Evolutionary conservation across 30 jellyfish, hydroid and myxozoan species (phyloP), one percentile per base, ranked within the genome.

Genomic region (Turritopsis dohrnii): DNA sequence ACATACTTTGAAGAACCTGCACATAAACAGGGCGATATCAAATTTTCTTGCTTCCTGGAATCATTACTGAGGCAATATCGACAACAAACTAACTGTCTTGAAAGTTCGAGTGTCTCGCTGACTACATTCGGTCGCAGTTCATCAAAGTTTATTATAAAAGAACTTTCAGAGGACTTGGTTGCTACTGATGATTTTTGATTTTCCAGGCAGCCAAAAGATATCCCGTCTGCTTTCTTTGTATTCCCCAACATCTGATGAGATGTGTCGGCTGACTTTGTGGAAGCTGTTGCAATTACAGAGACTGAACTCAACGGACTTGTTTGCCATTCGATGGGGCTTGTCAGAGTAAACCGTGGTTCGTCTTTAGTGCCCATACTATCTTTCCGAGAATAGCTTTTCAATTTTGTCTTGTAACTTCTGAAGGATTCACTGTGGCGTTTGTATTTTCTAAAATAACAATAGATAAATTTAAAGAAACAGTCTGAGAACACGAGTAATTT

Each of bases 1-100:
- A 90, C 97, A 29, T 72, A 76, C 53, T 90, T 91, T 83, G 88
- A 72, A 26, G 95, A 81, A 18, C 97, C 97, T 0, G 89, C 83
- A 71, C 97, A 90, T 86, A 88, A 81, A 71, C 97, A 90, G n/a
- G 97, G 97, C 24, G 86, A 75, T 21, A 90, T 85, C 73, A 90
- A 53, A 18, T 75, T 82, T 83, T 85, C 95, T 60, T 83, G 60
- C 60, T 41, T 41, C 60, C 13, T 41, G 60, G 60, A 79, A 66
- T 81, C 92, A 73, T 82, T 80, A n/a, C 91, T 91, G 53, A 85
- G 86, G 84, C 97, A 90, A 54, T 90, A 90, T 21, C 97, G 86
- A 54, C 97, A 90, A 74, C 80, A 81, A 79, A 84, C 69, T 1
- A 54, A 54, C 28, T 76, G 71, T 66, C 91, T 53, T 81, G 87